Base-by-base conservation (phyloP, 2,888 invertebrate species). In the Eurois occulta region DNA sequence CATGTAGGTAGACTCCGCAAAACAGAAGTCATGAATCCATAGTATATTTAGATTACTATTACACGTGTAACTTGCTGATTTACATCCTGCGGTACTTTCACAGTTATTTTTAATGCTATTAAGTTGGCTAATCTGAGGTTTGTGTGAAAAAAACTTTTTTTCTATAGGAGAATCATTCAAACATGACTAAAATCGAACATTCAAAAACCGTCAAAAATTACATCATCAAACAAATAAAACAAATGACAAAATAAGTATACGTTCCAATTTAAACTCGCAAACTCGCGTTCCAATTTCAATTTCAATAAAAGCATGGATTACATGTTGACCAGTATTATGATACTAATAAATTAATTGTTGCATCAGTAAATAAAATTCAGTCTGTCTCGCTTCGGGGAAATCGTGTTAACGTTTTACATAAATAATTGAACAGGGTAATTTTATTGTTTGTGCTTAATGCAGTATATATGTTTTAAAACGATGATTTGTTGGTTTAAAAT, bases 341-440 rank as follows among this genome's bases (percentile, higher is more conserved):
- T 18, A 68, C 41, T n/a, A 41, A 60, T 24, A 62, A 21, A 48
- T 58, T 52, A 28, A 78, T 75, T 43, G 16, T 70, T 32, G 46
- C 55, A 60, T 55, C 58, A 52, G 58, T 83, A 52, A 77, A 71
- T 74, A 46, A 62, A 65, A 74, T 77, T 80, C 73, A 71, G 71
- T 11, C 13, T 35, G 46, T 52, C 16, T 11, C 24, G 70, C 64
- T 64, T 73, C 68, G n/a, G 46, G 71, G 18, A 41, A 76, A 76
- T 71, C 52, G 46, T 73, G 62, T 69, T 60, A 55, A 67, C 71
- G n/a, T 32, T 71, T 48, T 64, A 64, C 24, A 35, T 66, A 48
- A 70, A 78, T 81, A 77, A 81, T 70, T 73, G 35, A 67, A 32
- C 48, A 52, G 21, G 58, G 32, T 81, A 75, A 80, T 76, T 80